These are phyloP conservation scores for Haliclystus octoradiatus DNA, from an alignment of 30 jellyfish, hydroid and myxozoan genomes.

Conservation along the genomic window DNA sequence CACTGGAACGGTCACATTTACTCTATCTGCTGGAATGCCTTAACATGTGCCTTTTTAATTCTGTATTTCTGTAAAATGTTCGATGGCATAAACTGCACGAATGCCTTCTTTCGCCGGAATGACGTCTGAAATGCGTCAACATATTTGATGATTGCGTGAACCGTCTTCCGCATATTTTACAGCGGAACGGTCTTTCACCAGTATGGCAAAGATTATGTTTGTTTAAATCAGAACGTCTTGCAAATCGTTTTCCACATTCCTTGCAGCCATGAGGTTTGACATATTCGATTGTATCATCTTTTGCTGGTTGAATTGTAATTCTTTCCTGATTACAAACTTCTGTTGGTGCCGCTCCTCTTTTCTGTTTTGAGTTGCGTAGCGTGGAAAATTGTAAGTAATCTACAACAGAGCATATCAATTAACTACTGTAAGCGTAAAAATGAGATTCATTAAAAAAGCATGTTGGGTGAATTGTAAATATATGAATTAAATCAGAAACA, in stretches of 20 bases:
- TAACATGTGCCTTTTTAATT: constrained; percentile 36
- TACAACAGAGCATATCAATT: no score
- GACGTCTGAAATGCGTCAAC: constrained; percentile 66
- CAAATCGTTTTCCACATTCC: constrained; percentile 33
- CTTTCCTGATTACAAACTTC: background rate
- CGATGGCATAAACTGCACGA: constrained; percentile 33
- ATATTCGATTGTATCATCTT: background rate
- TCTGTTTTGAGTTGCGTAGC: no score
- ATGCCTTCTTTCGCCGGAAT: constrained; percentile 42
- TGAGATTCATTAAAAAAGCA: no score
- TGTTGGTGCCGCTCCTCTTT: no score
- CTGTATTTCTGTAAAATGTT: constrained; percentile 45
- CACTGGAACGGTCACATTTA: no score
- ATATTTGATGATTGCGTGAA: constrained; percentile 66
- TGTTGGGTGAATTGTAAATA: no score
- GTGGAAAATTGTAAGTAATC: no score
- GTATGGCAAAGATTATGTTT: constrained; percentile 45
- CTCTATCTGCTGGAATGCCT: constrained; percentile 21
- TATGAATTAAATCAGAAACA: no score
- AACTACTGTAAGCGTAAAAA: no score
- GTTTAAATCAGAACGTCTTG: constrained; percentile 40
- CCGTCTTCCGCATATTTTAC: constrained; percentile 53
- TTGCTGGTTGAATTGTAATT: background rate
- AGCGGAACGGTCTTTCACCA: constrained; percentile 52
- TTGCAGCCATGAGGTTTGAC: constrained; percentile 48